Percentiles rank a stretch among this genome's conserved stretches.
phyloP scores from a whole-genome alignment of 2,113 vertebrate species.

The Cyanoramphus novaezelandiae region DNA sequence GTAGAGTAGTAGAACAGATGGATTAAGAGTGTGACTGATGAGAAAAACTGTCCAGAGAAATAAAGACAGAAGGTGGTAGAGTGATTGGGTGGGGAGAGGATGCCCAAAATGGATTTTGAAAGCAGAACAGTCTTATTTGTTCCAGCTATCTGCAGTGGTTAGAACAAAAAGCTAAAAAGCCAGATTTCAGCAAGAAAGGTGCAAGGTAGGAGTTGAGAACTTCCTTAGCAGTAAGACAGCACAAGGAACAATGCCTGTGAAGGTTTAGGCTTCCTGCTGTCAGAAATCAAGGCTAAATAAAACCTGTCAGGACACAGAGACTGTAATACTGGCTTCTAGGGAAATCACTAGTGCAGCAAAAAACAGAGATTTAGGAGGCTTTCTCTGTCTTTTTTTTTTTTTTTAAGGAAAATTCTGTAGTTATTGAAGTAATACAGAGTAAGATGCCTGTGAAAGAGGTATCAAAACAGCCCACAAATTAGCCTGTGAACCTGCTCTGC shows the following conservation, averaged over 20 bases:
- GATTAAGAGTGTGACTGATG: not conserved
- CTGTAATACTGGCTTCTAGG: not conserved
- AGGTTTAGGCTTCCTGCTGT: not conserved
- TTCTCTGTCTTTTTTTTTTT: not conserved
- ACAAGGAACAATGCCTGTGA: not conserved
- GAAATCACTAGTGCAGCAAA: not conserved
- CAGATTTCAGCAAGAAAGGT: not conserved
- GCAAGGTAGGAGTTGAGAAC: not conserved
- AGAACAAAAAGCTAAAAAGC: not conserved
- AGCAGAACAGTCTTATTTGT: fast-evolving
- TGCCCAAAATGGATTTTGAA: not conserved
- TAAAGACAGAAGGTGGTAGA: not conserved
- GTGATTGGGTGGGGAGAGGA: not conserved
- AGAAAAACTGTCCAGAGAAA: not conserved
- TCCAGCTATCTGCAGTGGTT: not conserved
- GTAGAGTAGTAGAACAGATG: not conserved
- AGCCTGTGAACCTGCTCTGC: not conserved
- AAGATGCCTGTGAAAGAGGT: not conserved
- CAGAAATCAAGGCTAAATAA: not conserved
- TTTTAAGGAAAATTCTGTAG: not conserved
- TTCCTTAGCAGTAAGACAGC: not conserved
- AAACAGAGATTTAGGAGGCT: not conserved
- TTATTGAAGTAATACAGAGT: not conserved
- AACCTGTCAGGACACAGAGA: not conserved
- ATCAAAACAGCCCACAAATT: not conserved